Evolutionary conservation across 2,113 vertebrate species (phyloP).

Genomic region (Phaethornis superciliosus): DNA sequence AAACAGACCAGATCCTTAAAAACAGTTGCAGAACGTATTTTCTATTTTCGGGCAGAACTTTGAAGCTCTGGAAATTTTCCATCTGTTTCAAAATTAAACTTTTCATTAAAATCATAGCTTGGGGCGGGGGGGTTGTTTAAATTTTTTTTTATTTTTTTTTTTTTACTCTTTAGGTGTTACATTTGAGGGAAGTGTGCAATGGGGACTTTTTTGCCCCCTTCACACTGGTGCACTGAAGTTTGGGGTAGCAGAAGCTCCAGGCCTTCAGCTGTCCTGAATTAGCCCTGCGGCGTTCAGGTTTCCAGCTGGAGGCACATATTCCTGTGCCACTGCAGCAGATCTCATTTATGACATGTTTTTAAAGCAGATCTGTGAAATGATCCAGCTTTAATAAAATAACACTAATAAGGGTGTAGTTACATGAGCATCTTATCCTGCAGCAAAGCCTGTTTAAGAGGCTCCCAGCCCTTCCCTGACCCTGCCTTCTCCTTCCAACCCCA

Average conservation of each 20-base stretch:
- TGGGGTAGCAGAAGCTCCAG: background rate
- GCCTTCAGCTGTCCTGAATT: slow-evolving; percentile 65
- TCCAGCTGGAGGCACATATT: slow-evolving; percentile 46
- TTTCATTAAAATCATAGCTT: background rate
- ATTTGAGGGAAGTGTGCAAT: background rate
- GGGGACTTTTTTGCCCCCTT: background rate
- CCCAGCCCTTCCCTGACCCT: slow-evolving; percentile 65
- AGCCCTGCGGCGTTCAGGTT: background rate
- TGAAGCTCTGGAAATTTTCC: slow-evolving; percentile 24
- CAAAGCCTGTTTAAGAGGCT: slow-evolving; percentile 69
- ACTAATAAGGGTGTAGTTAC: slow-evolving; percentile 72
- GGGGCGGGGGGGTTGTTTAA: background rate
- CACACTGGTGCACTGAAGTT: background rate
- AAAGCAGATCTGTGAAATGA: slow-evolving; percentile 73
- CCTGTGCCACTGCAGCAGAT: slow-evolving; percentile 52
- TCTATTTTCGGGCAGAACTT: slow-evolving; percentile 46
- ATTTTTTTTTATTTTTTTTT: background rate
- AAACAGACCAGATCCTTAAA: slow-evolving; percentile 15
- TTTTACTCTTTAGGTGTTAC: background rate
- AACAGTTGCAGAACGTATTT: slow-evolving; percentile 24
- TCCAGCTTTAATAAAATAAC: slow-evolving; percentile 73
- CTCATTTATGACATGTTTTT: slow-evolving; percentile 72
- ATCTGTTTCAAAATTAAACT: background rate
- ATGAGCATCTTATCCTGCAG: slow-evolving; percentile 61
- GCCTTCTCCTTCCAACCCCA: slow-evolving; percentile 36